Conservation (phyloP, 2,113 vertebrate genomes). For the Malurus cyaneus region DNA sequence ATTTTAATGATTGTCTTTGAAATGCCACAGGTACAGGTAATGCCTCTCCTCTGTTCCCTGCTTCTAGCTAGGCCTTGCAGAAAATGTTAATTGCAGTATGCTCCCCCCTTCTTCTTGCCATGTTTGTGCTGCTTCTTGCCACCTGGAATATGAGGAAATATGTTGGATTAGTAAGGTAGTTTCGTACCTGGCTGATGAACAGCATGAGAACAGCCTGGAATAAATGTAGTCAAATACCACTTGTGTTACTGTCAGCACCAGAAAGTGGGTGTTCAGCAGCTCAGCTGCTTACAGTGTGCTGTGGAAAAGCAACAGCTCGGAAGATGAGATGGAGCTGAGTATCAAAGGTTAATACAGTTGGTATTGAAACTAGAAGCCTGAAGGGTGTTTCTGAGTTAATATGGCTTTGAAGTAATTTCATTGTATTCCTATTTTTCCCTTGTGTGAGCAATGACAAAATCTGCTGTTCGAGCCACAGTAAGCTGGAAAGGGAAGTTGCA, state of each 20-base stretch:
- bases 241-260: background rate
- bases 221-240: background rate
- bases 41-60: background rate
- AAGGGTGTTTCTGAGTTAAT: background rate
- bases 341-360: background rate
- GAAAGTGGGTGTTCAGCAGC: background rate
- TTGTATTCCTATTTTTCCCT: constrained; percentile 6
- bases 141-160: background rate
- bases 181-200: background rate
- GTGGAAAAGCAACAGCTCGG: background rate
- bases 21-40: background rate
- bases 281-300: background rate
- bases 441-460: background rate
- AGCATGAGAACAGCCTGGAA: background rate
- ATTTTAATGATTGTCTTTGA: background rate
- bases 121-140: background rate
- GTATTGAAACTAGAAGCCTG: background rate
- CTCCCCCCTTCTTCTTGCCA: rapidly evolving
- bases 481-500: background rate
- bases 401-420: constrained; percentile 23
- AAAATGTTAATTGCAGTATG: background rate
- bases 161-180: background rate
- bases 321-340: background rate
- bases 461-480: background rate
- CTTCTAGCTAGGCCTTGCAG: background rate